Evolutionary conservation across 2,797 vertebrate species (phyloP), one percentile per base, ranked within the genome.

Genomic region (Crenuchus spilurus): DNA sequence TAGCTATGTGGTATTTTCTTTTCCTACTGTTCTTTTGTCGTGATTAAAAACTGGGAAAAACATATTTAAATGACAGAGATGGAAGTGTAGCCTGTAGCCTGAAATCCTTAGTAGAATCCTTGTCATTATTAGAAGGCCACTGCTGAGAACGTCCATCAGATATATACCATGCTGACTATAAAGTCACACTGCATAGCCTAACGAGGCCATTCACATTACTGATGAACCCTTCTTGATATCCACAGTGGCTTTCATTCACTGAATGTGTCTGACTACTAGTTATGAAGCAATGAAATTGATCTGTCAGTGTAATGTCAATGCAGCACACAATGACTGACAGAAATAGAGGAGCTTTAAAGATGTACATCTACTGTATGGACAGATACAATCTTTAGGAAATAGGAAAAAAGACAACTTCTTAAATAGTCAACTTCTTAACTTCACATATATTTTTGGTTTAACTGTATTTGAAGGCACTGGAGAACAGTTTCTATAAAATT

Each of bases 261-360:
- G 48, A 68, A 44, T 63, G 41, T 57, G 64, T 14, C 49, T 55
- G 57, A 74, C 74, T 74, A 76, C 44, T 74, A 79, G 70, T 49
- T 42, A 30, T 24, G 44, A 70, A 73, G 55, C 72, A 74, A 74
- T 77, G 64, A 70, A 79, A 72, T 75, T 67, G 69, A 82, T 70
- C 76, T 73, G 74, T 65, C 71, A 75, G 58, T 48, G 51, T 70
- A 74, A 70, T 74, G 41, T 71, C 60, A 31, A 31, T 28, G 30
- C n/a, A 39, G 51, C 46, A 33, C 35, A 54, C 39, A 52, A 37
- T 10, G 70, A 44, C 77, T 74, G 76, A 78, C 72, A 66, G 76
- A 41, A 69, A 69, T 28, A 69, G 13, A 18, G 57, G 30, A 44
- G 65, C 35, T 37, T 16, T 46, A 6, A 20, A 5, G 6, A 28